Conservation (phyloP, 2,888 invertebrate species). For the Pseudoips prasinana region DNA sequence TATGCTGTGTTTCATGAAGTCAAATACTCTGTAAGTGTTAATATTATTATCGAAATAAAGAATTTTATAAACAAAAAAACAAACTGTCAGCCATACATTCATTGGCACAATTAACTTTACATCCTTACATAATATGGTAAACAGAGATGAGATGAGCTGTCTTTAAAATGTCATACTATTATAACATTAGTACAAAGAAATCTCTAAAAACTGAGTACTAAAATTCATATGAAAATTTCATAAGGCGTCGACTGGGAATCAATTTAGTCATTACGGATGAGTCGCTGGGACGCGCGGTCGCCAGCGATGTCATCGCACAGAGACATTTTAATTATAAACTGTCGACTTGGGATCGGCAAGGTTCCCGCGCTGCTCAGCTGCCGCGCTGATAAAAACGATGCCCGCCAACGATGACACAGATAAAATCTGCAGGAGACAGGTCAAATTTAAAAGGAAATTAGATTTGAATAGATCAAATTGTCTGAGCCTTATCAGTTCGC, state of each 20-base stretch:
- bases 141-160: too few relatives aligned
- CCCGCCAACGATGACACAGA: slow-evolving; percentile 59
- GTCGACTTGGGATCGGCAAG: slow-evolving; percentile 57
- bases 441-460: slow-evolving; percentile 72
- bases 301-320: slow-evolving; percentile 61
- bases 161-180: too few relatives aligned
- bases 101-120: too few relatives aligned
- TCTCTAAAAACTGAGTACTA: too few relatives aligned
- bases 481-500: slow-evolving; percentile 44
- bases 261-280: slow-evolving; percentile 68
- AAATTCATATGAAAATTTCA: slow-evolving; percentile 54
- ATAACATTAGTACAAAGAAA: too few relatives aligned
- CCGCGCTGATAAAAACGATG: slow-evolving; percentile 66
- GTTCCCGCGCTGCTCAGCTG: slow-evolving; percentile 49
- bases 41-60: too few relatives aligned
- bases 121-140: too few relatives aligned
- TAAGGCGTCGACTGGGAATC: slow-evolving; percentile 59
- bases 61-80: too few relatives aligned
- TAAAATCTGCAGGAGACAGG: slow-evolving; percentile 72
- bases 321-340: slow-evolving; percentile 80
- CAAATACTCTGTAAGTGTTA: too few relatives aligned
- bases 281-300: slow-evolving; percentile 44
- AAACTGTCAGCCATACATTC: too few relatives aligned
- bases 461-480: slow-evolving; percentile 67
- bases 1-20: too few relatives aligned